phyloP scores from a whole-genome alignment of 2,888 invertebrate species.

The Muscina levida region DNA sequence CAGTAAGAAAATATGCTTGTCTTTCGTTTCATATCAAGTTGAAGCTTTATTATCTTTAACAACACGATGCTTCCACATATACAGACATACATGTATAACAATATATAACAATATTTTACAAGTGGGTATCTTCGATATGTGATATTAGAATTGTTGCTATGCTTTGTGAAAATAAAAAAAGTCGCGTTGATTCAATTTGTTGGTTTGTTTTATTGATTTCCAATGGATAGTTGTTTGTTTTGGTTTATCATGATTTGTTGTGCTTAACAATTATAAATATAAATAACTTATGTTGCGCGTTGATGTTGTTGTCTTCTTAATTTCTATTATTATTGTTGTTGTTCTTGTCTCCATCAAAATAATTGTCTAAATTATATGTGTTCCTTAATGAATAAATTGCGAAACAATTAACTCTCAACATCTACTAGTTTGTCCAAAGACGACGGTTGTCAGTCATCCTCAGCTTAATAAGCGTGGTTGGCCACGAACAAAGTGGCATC shows the following conservation, averaged over 20 bases:
- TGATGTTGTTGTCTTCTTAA: constrained; percentile 54
- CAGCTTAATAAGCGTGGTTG: constrained; percentile 94
- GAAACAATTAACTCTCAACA: constrained; percentile 65
- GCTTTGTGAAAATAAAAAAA: constrained; percentile 24
- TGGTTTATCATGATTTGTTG: constrained; percentile 44
- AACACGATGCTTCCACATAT: constrained; percentile 33
- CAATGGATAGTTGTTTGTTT: constrained; percentile 39
- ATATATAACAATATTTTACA: constrained; percentile 11
- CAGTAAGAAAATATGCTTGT: background rate
- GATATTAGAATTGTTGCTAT: background rate
- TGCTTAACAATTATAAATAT: constrained; percentile 61
- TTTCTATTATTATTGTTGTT: constrained; percentile 24
- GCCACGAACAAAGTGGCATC: constrained; percentile 94
- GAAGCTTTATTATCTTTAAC: constrained; percentile 47
- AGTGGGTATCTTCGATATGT: constrained; percentile 51
- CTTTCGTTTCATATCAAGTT: constrained; percentile 32
- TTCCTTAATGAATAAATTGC: constrained; percentile 67
- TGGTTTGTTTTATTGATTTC: constrained; percentile 36
- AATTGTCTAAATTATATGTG: constrained; percentile 44
- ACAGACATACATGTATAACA: constrained; percentile 17
- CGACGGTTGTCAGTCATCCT: constrained; percentile 49
- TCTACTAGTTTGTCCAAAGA: constrained; percentile 59
- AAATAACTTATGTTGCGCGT: constrained; percentile 59
- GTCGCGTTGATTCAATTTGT: constrained; percentile 28
- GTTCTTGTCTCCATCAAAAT: constrained; percentile 55